Conservation (phyloP, 1,140 invertebrate species). For the Sycophaga agraensis region DNA sequence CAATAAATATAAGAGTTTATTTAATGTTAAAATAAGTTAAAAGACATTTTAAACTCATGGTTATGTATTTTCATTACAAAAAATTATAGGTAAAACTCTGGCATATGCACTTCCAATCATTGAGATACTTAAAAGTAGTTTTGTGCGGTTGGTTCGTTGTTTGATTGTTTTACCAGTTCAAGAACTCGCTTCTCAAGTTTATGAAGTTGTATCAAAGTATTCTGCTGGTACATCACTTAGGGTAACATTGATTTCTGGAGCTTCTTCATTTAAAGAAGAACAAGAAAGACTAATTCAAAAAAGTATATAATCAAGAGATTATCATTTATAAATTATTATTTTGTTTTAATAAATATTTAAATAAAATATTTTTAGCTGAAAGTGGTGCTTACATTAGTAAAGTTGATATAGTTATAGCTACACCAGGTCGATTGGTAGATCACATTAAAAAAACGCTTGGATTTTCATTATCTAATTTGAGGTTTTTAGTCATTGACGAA, state of each 20-base stretch:
- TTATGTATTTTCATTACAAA: too few relatives aligned
- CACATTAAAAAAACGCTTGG: constrained; percentile 85
- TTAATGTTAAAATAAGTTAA: too few relatives aligned
- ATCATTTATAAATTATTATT: neutral
- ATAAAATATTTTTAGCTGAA: constrained; percentile 48
- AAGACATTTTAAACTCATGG: too few relatives aligned
- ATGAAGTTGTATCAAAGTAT: constrained; percentile 78
- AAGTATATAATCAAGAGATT: constrained; percentile 55
- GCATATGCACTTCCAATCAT: constrained; percentile 92
- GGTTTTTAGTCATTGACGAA: constrained; percentile 93
- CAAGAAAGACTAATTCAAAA: constrained; percentile 72
- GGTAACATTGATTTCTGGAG: constrained; percentile 74
- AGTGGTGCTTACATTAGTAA: constrained; percentile 58
- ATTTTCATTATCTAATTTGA: constrained; percentile 77
- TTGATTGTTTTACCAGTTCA: constrained; percentile 89
- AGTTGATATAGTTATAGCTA: constrained; percentile 90
- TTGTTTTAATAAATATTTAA: neutral
- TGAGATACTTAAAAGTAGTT: constrained; percentile 61
- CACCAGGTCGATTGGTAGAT: constrained; percentile 89
- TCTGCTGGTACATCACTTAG: constrained; percentile 70
- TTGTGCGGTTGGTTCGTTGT: constrained; percentile 70
- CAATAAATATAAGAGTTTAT: neutral
- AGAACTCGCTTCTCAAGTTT: constrained; percentile 88
- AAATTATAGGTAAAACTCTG: constrained; percentile 76
- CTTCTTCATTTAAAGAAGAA: constrained; percentile 72